These are phyloP conservation scores for Phalacrocorax brasilianus DNA, from an alignment of 2,113 vertebrate genomes.

Conservation along the genomic window DNA sequence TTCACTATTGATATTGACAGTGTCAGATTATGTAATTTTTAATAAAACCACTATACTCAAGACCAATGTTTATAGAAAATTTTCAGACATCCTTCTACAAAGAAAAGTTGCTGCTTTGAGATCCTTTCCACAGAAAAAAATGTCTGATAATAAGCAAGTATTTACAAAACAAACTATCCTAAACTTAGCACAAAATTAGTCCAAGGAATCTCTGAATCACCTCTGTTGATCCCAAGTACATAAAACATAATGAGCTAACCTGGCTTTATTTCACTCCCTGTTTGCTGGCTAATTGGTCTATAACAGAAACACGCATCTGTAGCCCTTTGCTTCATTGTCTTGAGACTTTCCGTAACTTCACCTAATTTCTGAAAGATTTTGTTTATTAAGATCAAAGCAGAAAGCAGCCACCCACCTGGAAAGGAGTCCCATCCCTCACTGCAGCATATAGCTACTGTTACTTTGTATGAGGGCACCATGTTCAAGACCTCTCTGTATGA, in stretches of 20 bases:
- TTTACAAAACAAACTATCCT: not conserved
- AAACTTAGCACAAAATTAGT: not conserved
- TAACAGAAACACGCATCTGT: not conserved
- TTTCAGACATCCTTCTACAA: not conserved
- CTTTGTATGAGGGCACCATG: not conserved
- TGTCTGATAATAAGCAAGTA: not conserved
- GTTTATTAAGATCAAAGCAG: not conserved
- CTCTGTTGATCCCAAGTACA: not conserved
- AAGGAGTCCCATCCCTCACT: not conserved
- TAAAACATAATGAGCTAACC: not conserved
- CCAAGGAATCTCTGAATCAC: not conserved
- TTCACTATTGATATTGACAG: not conserved
- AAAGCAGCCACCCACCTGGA: not conserved
- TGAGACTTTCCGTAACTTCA: not conserved
- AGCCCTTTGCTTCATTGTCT: not conserved
- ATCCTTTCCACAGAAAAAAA: not conserved
- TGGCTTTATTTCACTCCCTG: not conserved
- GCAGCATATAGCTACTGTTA: not conserved
- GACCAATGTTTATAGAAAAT: not conserved
- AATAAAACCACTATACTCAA: not conserved
- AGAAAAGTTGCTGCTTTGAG: not conserved
- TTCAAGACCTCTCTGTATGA: not conserved
- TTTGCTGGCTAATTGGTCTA: not conserved
- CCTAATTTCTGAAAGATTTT: not conserved
- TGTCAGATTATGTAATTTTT: not conserved